These are phyloP conservation scores for Choreutis nemorana DNA, from an alignment of 2,888 invertebrate species.

Conservation along the genomic window DNA sequence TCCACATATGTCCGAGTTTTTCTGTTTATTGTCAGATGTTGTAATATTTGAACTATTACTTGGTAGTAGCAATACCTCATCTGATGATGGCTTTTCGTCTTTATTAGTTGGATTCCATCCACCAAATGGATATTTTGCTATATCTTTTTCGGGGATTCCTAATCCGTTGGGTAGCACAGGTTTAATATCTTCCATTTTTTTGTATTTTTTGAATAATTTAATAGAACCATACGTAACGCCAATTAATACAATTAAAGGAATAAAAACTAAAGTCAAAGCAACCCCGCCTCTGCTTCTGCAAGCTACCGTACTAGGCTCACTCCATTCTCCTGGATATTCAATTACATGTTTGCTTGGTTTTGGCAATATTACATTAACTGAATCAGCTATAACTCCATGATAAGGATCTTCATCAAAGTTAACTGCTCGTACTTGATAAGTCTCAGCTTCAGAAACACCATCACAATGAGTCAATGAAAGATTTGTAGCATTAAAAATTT, in stretches of 20 bases:
- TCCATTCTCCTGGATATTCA: conserved; percentile 44
- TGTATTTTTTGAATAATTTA: conserved; percentile 68
- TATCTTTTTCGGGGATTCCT: conserved; percentile 51
- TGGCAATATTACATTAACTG: conserved; percentile 24
- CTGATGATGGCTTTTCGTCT: conserved; percentile 53
- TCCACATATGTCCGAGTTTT: conserved; percentile 39
- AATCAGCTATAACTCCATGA: conserved; percentile 32
- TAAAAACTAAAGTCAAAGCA: conserved; percentile 34
- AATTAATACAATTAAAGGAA: conserved; percentile 31
- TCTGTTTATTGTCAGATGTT: conserved; percentile 36
- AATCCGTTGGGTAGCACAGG: conserved; percentile 74
- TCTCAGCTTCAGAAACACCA: conserved; percentile 32
- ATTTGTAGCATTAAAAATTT: conserved; percentile 32
- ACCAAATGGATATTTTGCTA: conserved; percentile 43
- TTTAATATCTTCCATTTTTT: conserved; percentile 72
- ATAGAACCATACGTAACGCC: conserved; percentile 35
- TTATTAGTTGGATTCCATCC: conserved; percentile 45
- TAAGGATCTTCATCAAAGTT: conserved; percentile 39
- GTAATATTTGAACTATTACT: conserved; percentile 36
- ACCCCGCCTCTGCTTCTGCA: conserved; percentile 37
- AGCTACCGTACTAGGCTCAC: conserved; percentile 31
- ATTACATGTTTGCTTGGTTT: conserved; percentile 13
- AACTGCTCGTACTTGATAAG: conserved; percentile 47
- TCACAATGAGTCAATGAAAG: conserved; percentile 33
- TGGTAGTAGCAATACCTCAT: conserved; percentile 51